phyloP scores from a whole-genome alignment of 2,113 vertebrate species.

The Lepidothrix coronata region DNA sequence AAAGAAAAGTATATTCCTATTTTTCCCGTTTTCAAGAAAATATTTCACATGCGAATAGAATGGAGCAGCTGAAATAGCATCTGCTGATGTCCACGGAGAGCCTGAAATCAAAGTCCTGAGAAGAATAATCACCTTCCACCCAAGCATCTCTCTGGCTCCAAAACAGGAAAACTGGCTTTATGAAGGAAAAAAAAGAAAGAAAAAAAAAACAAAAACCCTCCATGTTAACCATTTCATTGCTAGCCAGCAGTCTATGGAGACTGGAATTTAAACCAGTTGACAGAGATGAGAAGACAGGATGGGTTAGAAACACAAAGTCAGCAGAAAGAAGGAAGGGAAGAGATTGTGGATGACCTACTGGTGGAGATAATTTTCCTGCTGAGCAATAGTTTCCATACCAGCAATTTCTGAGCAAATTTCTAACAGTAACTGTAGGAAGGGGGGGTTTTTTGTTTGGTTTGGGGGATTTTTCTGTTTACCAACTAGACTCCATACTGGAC shows the following conservation, averaged over 20 bases:
- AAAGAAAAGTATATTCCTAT: neutral
- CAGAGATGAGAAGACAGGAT: neutral
- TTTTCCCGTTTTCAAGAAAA: neutral
- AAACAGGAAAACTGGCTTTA: neutral
- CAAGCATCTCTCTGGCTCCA: neutral
- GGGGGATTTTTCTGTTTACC: neutral
- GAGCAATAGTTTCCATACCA: constrained; percentile 14
- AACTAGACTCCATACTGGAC: neutral
- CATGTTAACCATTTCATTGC: neutral
- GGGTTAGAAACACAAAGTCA: neutral
- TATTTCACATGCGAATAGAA: neutral
- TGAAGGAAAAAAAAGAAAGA: neutral
- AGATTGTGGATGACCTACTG: neutral
- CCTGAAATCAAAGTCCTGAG: neutral
- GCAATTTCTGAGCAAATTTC: neutral
- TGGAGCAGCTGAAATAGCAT: neutral
- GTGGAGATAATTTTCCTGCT: neutral
- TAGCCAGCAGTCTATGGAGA: neutral
- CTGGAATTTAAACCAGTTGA: neutral
- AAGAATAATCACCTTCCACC: neutral
- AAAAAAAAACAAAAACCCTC: neutral
- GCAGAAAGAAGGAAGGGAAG: neutral
- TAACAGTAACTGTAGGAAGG: neutral
- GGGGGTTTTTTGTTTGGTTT: neutral
- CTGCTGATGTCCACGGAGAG: neutral